Evolutionary conservation across 2,888 invertebrate genomes (phyloP), one percentile per base, ranked within the genome.

Genomic region (Chaitophorus viminalis): DNA sequence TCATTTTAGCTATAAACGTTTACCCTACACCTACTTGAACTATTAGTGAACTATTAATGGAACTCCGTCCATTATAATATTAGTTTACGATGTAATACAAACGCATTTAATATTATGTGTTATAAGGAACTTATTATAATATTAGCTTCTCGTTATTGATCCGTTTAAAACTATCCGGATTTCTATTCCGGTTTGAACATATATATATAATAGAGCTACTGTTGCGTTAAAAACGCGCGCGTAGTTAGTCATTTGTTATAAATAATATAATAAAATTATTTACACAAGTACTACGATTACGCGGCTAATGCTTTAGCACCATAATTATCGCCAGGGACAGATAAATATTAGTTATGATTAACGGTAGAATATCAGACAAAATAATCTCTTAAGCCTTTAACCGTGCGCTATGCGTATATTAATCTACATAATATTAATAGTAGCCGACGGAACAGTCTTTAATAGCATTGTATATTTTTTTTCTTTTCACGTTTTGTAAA

Each of bases 321-420:
- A 25, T 68, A 81, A 81, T 81, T 81, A 68, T 81, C 81, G 36
- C 31, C 25, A 9, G 46, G 46, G 68, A 81, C 46, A 46, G 81
- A 68, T 68, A 81, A 68, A 81, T 68, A 70, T 46, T 72, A 82
- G 31, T 82, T 82, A 82, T 82, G 72, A 82, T 82, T 72, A 72
- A 82, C 52, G 52, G 52, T 54, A 5, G 21, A n/a, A 54, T 82
- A 72, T 82, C 54, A 82, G 82, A 72, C 82, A 11, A 11, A 52
- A 82, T 82, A 82, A 82, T 82, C 82, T 33, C 72, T 72, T 72
- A 82, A 72, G 33, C 52, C 82, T 29, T 82, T 18, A n/a, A 81
- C n/a, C 81, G 68, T 54, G 82, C 54, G 31, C 33, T 25, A 46
- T 78, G 33, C 31, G 52, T 25, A 46, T 82, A 54, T 82, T 82